Evolutionary conservation across 2,797 vertebrate genomes (phyloP), one percentile per base, ranked within the genome.

Genomic region (Graptemys geographica): DNA sequence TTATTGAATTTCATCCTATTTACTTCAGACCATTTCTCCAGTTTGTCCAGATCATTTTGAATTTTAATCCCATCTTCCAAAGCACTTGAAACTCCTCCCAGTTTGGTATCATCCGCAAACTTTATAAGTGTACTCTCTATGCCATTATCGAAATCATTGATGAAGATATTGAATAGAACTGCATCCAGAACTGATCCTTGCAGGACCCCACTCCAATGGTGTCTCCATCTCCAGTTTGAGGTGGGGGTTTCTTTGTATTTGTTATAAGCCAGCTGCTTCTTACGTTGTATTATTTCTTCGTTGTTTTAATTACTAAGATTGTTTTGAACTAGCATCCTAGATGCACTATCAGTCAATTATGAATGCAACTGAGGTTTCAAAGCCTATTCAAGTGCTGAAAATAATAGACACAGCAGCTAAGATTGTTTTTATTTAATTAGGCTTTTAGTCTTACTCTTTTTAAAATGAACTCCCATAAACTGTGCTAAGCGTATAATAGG

Each of bases 341-440:
- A 90, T 96, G 86, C 93, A 91, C 44, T 49, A 91, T 96, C 83
- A 92, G 86, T 91, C 56, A 92, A 56, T 88, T 97, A 81, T 47
- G 84, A 92, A 94, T 92, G 91, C 81, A 94, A 79, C 88, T 83
- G 44, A 62, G 81, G 69, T 90, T 97, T 96, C 72, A 76, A 93
- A 95, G 52, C 88, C 87, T 1, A 0, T 92, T 96, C 52, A 90
- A 83, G 82, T 55, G 28, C 84, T 49, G 79, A 51, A 92, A 95
- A 31, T 95, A 96, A 92, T 92, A 79, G 37, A n/a, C 89, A 90
- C 85, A 90, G 53, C 74, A 87, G 76, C 82, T 88, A 55, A 86
- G 31, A 93, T 89, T 69, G 18, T 11, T 95, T 95, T 89, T 53
- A 72, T 41, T 89, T 92, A 96, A 92, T 82, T 90, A 94, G 59